Base-by-base conservation (phyloP, 2,888 invertebrate genomes). In the Megastigmus dorsalis region DNA sequence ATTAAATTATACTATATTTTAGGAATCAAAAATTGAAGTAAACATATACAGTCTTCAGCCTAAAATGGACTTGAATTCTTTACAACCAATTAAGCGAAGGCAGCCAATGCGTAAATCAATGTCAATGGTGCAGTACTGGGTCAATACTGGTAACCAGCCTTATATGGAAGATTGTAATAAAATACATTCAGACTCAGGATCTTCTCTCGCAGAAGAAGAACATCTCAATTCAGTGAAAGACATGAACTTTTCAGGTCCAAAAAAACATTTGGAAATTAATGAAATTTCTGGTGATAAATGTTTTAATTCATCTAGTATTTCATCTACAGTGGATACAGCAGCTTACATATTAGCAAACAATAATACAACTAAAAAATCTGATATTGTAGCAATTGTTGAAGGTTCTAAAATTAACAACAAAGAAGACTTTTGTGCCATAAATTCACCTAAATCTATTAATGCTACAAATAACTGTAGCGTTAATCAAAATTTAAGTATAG, bases 261-360 rank as follows among this genome's bases (percentile, higher is more conserved):
- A 69, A 18, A 65, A 59, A 26, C 6, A 45, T 23, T 23, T 26
- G 15, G 7, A 52, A 9, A 13, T 30, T n/a, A n/a, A 2, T 18
- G n/a, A 18, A 28, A 48, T 7, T 20, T 43, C n/a, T 4, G 13
- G 15, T 1, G 41, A 60, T n/a, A 55, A 9, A 6, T 41, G 30
- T 41, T 20, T 45, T 36, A 9, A 5, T 23, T 52, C 50, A 33
- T 81, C 80, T 3, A 70, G 54, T 18, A 84, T 81, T 60, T 84
- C 85, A n/a, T n/a, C n/a, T n/a, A n/a, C n/a, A 30, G 82, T 86
- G 1, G 82, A 86, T 50, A 86, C 86, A 10, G 81, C 81, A 1
- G 81, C 77, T 20, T 86, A 86, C 52, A 84, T 86, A 41, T 75
- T 81, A 48, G 82, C 84, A 3, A 84, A 84, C 59, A 76, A 78